A percentile compares a stretch with the other conserved stretches of the same genome.
phyloP scores from a whole-genome alignment of 2,797 vertebrate species.

The Chiloscyllium punctatum region DNA sequence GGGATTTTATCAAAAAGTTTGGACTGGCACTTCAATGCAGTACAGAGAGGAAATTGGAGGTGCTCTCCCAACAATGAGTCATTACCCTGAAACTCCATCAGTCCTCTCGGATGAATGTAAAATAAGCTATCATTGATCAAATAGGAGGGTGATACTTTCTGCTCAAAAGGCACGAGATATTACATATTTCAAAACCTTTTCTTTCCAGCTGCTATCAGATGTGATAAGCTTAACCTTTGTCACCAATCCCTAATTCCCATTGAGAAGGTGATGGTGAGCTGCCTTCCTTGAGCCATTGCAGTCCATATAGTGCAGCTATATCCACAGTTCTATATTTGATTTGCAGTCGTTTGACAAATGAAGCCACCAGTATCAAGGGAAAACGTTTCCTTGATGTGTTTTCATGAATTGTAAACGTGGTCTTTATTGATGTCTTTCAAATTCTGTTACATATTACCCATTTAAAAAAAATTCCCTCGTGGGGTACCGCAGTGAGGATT shows the following conservation, averaged over 20 bases:
- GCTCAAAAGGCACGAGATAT: background rate
- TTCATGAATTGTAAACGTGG: background rate
- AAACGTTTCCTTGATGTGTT: background rate
- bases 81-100: background rate
- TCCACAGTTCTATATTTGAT: background rate
- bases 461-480: background rate
- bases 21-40: background rate
- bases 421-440: background rate
- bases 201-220: background rate
- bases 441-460: background rate
- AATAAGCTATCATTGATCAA: no score
- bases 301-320: background rate
- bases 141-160: background rate
- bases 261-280: background rate
- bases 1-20: background rate
- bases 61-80: background rate
- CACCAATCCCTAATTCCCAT: background rate
- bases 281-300: background rate
- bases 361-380: background rate
- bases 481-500: background rate
- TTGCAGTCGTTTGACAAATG: background rate
- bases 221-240: background rate
- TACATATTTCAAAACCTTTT: background rate
- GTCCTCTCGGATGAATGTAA: background rate
- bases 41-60: background rate